These are phyloP conservation scores for Cotesia congregata DNA, from an alignment of 2,888 invertebrate species.

Conservation along the genomic window DNA sequence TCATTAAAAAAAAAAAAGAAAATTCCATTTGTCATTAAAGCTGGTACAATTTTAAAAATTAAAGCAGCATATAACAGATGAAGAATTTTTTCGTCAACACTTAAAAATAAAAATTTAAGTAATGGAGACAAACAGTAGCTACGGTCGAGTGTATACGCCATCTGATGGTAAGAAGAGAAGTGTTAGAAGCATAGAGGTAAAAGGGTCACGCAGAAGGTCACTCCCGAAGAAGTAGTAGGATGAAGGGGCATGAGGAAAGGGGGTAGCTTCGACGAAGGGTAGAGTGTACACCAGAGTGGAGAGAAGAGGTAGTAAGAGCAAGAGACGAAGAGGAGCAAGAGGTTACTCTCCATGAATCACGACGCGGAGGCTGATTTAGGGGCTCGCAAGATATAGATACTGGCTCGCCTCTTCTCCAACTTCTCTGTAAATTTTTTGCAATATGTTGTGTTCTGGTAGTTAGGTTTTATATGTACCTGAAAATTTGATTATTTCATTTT, in stretches of 20 bases:
- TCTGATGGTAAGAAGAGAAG: constrained; percentile 45
- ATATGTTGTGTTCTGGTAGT: constrained; percentile 51
- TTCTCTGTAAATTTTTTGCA: constrained; percentile 60
- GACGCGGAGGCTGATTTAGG: constrained; percentile 69
- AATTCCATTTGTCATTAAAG: background rate
- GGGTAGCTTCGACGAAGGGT: constrained; percentile 44
- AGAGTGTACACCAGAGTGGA: constrained; percentile 38
- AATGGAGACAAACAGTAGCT: constrained; percentile 12
- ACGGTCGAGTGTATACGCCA: constrained; percentile 30
- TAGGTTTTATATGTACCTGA: constrained; percentile 39
- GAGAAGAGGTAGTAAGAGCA: constrained; percentile 46
- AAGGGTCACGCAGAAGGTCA: constrained; percentile 66
- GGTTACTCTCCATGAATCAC: constrained; percentile 70
- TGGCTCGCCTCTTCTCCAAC: constrained; percentile 40
- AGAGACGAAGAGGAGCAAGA: constrained; percentile 55
- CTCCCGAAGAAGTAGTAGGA: constrained; percentile 60
- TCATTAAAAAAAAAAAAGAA: background rate
- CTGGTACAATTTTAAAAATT: background rate
- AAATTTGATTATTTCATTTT: constrained; percentile 27
- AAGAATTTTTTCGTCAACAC: background rate
- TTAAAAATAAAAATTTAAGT: background rate
- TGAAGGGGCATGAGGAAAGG: constrained; percentile 40
- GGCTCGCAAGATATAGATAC: constrained; percentile 66
- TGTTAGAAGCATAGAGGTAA: constrained; percentile 57
- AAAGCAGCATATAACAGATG: background rate